Evolutionary conservation across 2,888 invertebrate genomes (phyloP).

Genomic region (Stenolophus ochropezus): DNA sequence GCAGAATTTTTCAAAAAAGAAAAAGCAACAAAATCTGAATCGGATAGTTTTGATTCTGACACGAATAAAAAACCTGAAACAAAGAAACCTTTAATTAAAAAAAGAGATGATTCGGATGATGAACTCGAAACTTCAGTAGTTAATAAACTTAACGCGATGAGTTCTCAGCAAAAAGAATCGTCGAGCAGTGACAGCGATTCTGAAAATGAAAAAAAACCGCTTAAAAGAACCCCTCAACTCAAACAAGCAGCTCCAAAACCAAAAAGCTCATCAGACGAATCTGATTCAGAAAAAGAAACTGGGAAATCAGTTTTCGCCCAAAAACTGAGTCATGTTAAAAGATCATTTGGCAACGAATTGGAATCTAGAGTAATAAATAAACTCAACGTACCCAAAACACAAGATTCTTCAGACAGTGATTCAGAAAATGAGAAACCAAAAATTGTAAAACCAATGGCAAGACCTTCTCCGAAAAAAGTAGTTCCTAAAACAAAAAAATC

Average conservation of each 20-base stretch:
- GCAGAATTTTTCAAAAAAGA: slow-evolving; percentile 32
- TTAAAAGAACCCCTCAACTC: background rate
- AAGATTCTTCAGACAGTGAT: slow-evolving; percentile 7
- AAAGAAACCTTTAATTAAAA: background rate
- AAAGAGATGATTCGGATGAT: background rate
- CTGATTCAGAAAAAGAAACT: slow-evolving; percentile 14
- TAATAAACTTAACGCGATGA: background rate
- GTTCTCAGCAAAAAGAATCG: slow-evolving; percentile 1
- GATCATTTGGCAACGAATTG: background rate
- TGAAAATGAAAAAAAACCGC: background rate
- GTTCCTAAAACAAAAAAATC: background rate
- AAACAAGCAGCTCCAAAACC: background rate
- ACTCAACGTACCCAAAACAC: slow-evolving; percentile 5
- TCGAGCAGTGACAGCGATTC: background rate
- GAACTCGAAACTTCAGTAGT: slow-evolving; percentile 16
- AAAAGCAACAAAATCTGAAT: background rate
- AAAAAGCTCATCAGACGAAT: slow-evolving; percentile 19
- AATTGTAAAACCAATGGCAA: no score
- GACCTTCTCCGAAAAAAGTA: slow-evolving; percentile 3
- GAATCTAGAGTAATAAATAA: background rate
- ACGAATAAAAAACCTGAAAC: background rate
- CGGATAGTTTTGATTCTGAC: slow-evolving; percentile 14
- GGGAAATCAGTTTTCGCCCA: background rate
- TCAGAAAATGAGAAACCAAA: slow-evolving; percentile 12
- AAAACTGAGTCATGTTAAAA: background rate